These are phyloP conservation scores for Mellivora capensis DNA, from an alignment of 2,113 vertebrate genomes.

Conservation along the genomic window DNA sequence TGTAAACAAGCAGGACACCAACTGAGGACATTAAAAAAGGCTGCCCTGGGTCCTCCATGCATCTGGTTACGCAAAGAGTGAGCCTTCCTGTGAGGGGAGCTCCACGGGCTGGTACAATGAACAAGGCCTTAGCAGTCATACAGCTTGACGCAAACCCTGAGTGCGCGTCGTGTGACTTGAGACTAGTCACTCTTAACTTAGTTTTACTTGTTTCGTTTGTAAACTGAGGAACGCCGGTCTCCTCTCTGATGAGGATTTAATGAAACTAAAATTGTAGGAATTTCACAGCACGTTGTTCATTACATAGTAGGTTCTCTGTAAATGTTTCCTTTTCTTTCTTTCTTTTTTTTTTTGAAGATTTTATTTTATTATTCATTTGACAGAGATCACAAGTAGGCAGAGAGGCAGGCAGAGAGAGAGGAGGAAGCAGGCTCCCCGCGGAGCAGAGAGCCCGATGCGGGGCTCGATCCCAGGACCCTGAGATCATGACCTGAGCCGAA, in stretches of 20 bases:
- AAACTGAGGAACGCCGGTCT: background rate
- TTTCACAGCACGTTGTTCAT: background rate
- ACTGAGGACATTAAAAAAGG: background rate
- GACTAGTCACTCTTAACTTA: background rate
- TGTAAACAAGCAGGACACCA: background rate
- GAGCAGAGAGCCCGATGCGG: no score
- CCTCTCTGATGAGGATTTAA: background rate
- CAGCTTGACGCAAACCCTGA: background rate
- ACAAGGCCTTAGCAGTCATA: background rate
- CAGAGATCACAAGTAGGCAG: no score
- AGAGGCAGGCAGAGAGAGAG: no score
- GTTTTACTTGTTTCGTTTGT: background rate
- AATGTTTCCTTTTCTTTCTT: background rate
- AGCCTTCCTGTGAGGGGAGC: background rate
- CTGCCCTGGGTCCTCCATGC: background rate
- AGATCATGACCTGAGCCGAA: no score
- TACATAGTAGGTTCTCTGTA: background rate
- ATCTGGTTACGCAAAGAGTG: background rate
- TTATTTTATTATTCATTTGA: no score
- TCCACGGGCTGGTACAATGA: fast-evolving
- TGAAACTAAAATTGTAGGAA: background rate
- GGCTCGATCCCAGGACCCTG: no score
- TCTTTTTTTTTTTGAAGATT: background rate
- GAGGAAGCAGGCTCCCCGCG: no score
- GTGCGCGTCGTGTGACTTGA: background rate